These are phyloP conservation scores for Characodon lateralis DNA, from an alignment of 2,797 vertebrate species.

Conservation along the genomic window DNA sequence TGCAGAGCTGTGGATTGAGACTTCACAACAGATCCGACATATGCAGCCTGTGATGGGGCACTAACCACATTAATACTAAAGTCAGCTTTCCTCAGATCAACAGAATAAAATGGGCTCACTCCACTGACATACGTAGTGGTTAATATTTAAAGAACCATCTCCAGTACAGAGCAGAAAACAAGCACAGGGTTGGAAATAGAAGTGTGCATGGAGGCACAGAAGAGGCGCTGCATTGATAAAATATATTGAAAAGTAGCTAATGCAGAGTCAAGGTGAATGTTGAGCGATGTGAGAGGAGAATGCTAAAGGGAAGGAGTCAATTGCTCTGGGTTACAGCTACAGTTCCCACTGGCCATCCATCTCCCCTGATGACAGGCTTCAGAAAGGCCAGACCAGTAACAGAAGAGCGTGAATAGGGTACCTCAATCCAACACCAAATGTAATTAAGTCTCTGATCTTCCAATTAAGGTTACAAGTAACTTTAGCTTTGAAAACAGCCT, in stretches of 20 bases:
- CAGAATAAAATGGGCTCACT: constrained; percentile 54
- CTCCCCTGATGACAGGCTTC: constrained; percentile 47
- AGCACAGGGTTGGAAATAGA: constrained; percentile 24
- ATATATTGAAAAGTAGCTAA: constrained; percentile 27
- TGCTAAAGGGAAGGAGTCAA: constrained; percentile 39
- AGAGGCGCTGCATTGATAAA: constrained; percentile 24
- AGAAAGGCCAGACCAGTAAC: constrained; percentile 38
- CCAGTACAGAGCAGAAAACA: constrained; percentile 45
- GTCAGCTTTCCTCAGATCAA: constrained; percentile 59
- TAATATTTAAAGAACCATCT: constrained; percentile 74
- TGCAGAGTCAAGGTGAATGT: constrained; percentile 40
- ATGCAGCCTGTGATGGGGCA: constrained; percentile 10
- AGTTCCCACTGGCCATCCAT: constrained; percentile 43
- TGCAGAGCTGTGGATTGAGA: constrained; percentile 20
- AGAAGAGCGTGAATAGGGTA: constrained; percentile 24
- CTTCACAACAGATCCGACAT: constrained; percentile 10
- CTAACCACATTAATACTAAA: constrained; percentile 56
- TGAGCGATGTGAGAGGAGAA: constrained; percentile 30
- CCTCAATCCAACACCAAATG: constrained; percentile 7
- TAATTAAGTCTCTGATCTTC: constrained; percentile 9
- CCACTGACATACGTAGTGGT: constrained; percentile 52
- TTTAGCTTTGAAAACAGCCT: neutral
- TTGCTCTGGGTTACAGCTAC: constrained; percentile 30
- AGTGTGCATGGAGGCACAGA: neutral
- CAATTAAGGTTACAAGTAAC: neutral